Evolutionary conservation across 2,113 vertebrate genomes (phyloP), one percentile per base, ranked within the genome.

Genomic region (Thinocorus orbignyianus): DNA sequence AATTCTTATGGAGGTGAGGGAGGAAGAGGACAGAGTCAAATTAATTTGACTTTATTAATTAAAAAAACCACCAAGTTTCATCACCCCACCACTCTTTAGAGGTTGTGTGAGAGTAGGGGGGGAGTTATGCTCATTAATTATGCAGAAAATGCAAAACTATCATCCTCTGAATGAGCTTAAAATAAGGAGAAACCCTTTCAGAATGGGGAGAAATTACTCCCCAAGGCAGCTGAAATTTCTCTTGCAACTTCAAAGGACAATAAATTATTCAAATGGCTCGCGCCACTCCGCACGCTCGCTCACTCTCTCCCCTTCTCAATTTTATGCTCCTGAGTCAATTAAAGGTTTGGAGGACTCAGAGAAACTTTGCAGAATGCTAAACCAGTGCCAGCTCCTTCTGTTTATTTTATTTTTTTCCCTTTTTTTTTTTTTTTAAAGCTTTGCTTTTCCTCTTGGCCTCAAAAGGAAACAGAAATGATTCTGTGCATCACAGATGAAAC

Each of bases 201-300:
- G 93, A 97, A 97, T 39, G 77, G 87, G 93, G 90, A 97, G 92
- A 97, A 97, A 97, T 93, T 77, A 97, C 93, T 90, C 74, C 97
- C 97, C 96, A 97, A 97, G 97, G 96, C 97, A 87, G 96, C 94
- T 96, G 95, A 97, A 95, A 97, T 98, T 98, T 96, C 97, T 96
- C 97, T 92, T 80, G 81, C 94, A 98, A 97, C 98, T 98, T 98
- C 98, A 98, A 98, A 98, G 98, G 93, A 96, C 98, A 97, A 98
- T 98, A 97, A 98, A 98, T 99, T 98, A 99, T 98, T 98, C 97
- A 98, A 98, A 97, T 95, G 65, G 71, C 96, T 98, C 94, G 84
- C 93, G 82, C 98, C 97, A 96, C 94, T 97, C 96, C 79, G 41
- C 94, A 93, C 81, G 62, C 94, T 57, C 86, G 37, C 91, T 72